Evolutionary conservation across 2,113 vertebrate species (phyloP), one percentile per base, ranked within the genome.

Genomic region (Sarotherodon lohbergeri): DNA sequence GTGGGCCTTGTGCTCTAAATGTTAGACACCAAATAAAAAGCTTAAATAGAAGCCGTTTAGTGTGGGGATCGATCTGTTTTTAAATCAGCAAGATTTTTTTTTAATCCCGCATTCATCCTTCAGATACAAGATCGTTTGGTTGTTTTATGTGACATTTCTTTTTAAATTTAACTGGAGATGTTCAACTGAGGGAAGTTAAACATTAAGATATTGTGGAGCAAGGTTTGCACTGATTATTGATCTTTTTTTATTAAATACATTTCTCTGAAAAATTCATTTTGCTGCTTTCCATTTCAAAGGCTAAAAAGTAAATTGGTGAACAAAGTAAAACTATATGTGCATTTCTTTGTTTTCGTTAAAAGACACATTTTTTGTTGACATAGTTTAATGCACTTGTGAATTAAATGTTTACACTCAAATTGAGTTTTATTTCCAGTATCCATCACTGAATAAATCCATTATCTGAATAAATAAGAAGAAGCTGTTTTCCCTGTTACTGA

Each of bases 371-470:
- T 41, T n/a, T 17, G 27, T 39, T 86, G 61, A 86, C 50, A 50
- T 41, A 48, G 56, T 76, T 82, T 76, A 87, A 16, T 34, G 80
- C 39, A 39, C 57, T 29, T 63, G 9, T 34, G 73, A 87, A 19
- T 32, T 73, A 80, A 57, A 85, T 3, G 41, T 56, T 86, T 54
- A 79, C 14, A 9, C 9, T 66, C 32, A 17, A 43, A 83, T 29
- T 50, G 32, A 81, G 14, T 22, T 24, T 57, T 6, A 24, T 68
- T 76, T 78, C 52, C 19, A 57, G 4, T 19, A 46, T 79, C 29
- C 39, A 57, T 88, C 63, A 63, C 61, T 66, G 6, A 66, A 22
- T 36, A 36, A 36, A 36, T 36, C 7, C 34, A 36, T 36, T 32
- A 39, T 61, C 71, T 80, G 68, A 55, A 55, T 32, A 50, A 50